Conservation (phyloP, 2,888 invertebrate genomes). For the Hirtodrosophila histrioides region DNA sequence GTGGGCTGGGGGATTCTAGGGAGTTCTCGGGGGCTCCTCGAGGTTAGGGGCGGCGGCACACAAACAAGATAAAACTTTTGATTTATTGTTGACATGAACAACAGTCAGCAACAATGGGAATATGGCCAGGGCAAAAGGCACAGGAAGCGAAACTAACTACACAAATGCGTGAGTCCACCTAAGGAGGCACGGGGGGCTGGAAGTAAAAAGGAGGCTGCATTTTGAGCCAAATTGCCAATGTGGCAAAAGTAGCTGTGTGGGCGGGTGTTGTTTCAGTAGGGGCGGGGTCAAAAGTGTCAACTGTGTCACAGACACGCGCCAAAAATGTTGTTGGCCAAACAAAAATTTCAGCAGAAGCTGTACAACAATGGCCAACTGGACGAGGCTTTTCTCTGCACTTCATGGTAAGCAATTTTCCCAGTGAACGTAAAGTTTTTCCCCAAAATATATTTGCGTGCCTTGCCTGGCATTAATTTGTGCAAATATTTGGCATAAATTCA, state of each 20-base stretch:
- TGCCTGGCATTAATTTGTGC: constrained; percentile 62
- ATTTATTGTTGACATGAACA: constrained; percentile 77
- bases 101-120: constrained; percentile 33
- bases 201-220: constrained; percentile 24
- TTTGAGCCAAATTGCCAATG: constrained; percentile 26
- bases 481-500: constrained; percentile 69
- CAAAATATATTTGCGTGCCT: constrained; percentile 57
- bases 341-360: constrained; percentile 1
- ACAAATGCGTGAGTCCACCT: constrained; percentile 57
- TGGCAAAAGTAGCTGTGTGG: no score
- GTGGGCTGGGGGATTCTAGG: background rate
- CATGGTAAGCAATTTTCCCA: constrained; percentile 41
- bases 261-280: background rate
- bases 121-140: constrained; percentile 12
- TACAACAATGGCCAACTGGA: constrained; percentile 38
- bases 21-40: no score
- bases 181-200: background rate
- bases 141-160: constrained; percentile 45
- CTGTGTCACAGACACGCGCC: constrained; percentile 68
- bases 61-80: constrained; percentile 76
- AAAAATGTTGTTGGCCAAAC: constrained; percentile 57
- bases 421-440: constrained; percentile 46
- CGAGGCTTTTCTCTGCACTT: constrained; percentile 25
- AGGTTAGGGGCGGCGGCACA: constrained; percentile 2
- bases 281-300: constrained; percentile 63